Evolutionary conservation across 2,113 vertebrate genomes (phyloP), one percentile per base, ranked within the genome.

Genomic region (Grus americana): DNA sequence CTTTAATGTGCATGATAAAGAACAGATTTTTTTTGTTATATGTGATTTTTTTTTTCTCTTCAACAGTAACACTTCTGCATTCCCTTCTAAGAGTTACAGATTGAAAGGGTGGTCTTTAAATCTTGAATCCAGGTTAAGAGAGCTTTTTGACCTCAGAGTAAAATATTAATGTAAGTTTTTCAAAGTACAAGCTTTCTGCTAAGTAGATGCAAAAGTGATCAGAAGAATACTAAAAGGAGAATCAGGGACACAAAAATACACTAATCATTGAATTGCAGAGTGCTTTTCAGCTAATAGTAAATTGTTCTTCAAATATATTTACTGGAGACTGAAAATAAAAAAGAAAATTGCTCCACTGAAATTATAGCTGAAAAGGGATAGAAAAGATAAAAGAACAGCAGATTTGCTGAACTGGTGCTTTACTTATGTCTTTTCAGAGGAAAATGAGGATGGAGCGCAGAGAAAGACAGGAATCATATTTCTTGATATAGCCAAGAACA

Each of bases 371-470:
- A 63, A 86, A 73, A 75, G 8, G 34, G 19, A 61, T 85, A 75
- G 24, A 73, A 92, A 70, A 40, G 47, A 80, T 94, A 86, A 95
- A 95, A 92, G 57, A 90, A 74, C 8, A 75, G 11, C 20, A 85
- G 30, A 93, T 90, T 85, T 94, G 54, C 67, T 93, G 90, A 96
- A 90, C 54, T 76, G 38, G 46, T 90, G 49, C 71, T 94, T 95
- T 93, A 79, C 74, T 90, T 88, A 44, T 16, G 6, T 88, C 49
- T 86, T 92, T 93, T 90, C 63, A 85, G 46, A 71, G 42, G 36
- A 93, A 90, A 93, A 94, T 55, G 15, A 86, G 23, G 34, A 84
- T 63, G 32, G 34, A 80, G 26, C 14, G 24, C 58, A 93, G 91
- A 79, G 24, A 80, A 93, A 91, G 50, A 27, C 59, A 84, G 38